Conservation (phyloP, 1,140 invertebrate genomes). For the Macrocentrus cingulum region DNA sequence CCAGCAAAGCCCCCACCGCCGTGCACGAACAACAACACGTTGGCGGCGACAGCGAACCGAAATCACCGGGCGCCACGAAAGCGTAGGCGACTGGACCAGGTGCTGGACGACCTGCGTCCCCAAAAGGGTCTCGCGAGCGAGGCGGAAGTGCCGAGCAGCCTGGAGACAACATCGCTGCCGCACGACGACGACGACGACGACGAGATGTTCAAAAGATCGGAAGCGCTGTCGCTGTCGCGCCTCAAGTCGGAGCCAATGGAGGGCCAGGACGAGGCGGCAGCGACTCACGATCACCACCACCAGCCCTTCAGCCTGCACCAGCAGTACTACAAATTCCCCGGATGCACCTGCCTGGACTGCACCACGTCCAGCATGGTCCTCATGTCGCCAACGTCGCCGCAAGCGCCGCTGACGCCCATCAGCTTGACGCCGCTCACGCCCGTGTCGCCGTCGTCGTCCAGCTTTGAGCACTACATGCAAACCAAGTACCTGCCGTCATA, state of each 20-base stretch:
- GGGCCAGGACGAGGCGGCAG: slow-evolving; percentile 33
- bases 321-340: slow-evolving; percentile 35
- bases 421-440: slow-evolving; percentile 61
- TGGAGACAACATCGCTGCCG: slow-evolving; percentile 40
- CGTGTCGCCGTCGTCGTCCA: slow-evolving; percentile 60
- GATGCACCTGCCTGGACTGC: slow-evolving; percentile 49
- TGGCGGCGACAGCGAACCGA: slow-evolving; percentile 64
- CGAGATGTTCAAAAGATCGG: slow-evolving; percentile 45
- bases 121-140: slow-evolving; percentile 48
- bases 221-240: slow-evolving; percentile 32
- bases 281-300: slow-evolving; percentile 28
- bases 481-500: slow-evolving; percentile 72
- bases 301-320: slow-evolving; percentile 25
- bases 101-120: slow-evolving; percentile 70
- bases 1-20: slow-evolving; percentile 55
- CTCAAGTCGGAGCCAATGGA: slow-evolving; percentile 38
- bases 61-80: slow-evolving; percentile 66
- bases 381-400: slow-evolving; percentile 56
- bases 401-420: slow-evolving; percentile 62
- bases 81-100: slow-evolving; percentile 73
- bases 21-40: slow-evolving; percentile 61
- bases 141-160: slow-evolving; percentile 47
- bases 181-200: slow-evolving; percentile 55
- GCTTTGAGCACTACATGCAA: slow-evolving; percentile 72
- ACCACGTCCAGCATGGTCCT: slow-evolving; percentile 44